A percentile compares a stretch with the other conserved stretches of the same genome.
Evolutionary conservation across 2,113 vertebrate genomes (phyloP).

Genomic region (Andinoacara biseriatus): DNA sequence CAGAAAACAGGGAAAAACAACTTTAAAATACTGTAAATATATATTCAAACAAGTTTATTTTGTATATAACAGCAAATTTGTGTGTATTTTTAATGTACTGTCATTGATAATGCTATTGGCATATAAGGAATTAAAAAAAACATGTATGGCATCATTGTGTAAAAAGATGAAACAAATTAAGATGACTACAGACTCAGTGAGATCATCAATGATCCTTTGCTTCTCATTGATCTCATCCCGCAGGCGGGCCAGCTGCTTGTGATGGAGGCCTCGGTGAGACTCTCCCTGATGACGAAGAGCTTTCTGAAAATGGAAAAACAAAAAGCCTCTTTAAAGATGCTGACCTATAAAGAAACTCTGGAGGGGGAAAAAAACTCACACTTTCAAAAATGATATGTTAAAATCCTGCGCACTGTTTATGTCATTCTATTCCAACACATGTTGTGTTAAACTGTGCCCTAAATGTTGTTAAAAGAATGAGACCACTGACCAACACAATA

Average conservation of each 20-base stretch:
- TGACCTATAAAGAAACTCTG: background rate
- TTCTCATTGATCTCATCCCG: conserved; percentile 94
- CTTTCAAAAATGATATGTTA: background rate
- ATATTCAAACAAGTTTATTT: background rate
- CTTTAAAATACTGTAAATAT: background rate
- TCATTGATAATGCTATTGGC: background rate
- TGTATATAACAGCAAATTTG: background rate
- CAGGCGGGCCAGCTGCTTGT: conserved; percentile 88
- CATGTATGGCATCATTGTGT: background rate
- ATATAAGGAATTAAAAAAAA: background rate
- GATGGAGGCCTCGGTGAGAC: conserved; percentile 85
- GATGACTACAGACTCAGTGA: conserved; percentile 84
- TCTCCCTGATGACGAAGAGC: conserved; percentile 82
- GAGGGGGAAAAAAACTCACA: background rate
- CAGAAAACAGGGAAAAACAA: background rate
- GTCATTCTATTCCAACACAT: background rate
- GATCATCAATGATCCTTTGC: conserved; percentile 90
- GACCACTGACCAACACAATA: background rate
- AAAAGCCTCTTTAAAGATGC: background rate
- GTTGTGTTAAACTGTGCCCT: background rate
- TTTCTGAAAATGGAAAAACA: conserved; percentile 72
- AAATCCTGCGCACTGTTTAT: background rate
- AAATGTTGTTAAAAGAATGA: background rate
- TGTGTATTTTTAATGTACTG: background rate
- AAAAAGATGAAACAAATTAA: background rate